These are phyloP conservation scores for Athene cunicularia DNA, from an alignment of 2,113 vertebrate species.

Conservation along the genomic window DNA sequence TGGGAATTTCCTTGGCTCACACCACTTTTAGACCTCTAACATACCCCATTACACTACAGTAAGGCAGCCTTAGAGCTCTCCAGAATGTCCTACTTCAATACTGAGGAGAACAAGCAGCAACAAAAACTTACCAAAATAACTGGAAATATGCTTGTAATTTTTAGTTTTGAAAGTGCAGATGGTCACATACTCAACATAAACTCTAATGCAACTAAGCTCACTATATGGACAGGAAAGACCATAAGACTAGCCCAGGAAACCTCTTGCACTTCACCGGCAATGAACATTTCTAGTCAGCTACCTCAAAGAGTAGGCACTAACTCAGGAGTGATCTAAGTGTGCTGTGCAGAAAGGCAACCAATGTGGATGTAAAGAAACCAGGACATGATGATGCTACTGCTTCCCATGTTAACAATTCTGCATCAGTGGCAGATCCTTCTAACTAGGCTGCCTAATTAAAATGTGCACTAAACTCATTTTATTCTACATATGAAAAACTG, in stretches of 20 bases:
- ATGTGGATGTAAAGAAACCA: background rate
- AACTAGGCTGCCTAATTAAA: background rate
- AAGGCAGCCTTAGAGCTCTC: background rate
- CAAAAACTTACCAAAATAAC: background rate
- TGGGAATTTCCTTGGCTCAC: background rate
- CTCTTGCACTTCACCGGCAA: accelerated
- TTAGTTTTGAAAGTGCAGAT: background rate
- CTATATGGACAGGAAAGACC: background rate
- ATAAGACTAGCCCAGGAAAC: accelerated
- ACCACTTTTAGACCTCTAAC: background rate
- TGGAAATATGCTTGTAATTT: background rate
- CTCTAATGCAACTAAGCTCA: accelerated
- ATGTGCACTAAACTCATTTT: background rate
- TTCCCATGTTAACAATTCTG: background rate
- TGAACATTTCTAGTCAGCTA: background rate
- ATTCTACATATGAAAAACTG: background rate
- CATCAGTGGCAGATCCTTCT: background rate
- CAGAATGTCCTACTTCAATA: background rate
- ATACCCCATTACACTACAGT: background rate
- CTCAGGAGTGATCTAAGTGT: accelerated
- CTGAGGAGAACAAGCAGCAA: background rate
- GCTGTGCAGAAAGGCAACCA: background rate
- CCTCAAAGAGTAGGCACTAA: background rate
- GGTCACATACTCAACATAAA: background rate
- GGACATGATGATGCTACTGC: background rate